phyloP scores from a whole-genome alignment of 2,113 vertebrate genomes.

The Pongo abelii region DNA sequence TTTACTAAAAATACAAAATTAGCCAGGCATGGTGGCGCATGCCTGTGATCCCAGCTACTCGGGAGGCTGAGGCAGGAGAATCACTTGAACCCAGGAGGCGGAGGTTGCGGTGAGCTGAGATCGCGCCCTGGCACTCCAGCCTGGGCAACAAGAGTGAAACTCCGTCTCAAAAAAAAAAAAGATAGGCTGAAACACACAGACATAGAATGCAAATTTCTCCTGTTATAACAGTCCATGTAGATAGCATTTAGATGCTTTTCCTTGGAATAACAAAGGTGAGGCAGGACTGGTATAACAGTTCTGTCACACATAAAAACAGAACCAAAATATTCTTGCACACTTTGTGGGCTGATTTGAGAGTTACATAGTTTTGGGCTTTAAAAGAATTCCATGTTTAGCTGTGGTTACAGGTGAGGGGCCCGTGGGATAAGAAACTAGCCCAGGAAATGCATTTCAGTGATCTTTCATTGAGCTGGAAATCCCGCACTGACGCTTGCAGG shows the following conservation, averaged over 20 bases:
- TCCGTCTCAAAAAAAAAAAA: background rate
- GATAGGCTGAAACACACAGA: background rate
- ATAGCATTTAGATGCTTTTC: background rate
- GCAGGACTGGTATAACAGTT: background rate
- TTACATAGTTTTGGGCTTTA: background rate
- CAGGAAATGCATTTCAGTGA: constrained; percentile 32
- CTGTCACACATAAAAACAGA: background rate
- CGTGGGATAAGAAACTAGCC: constrained; percentile 21
- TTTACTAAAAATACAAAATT: too few species aligned
- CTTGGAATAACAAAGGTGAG: background rate
- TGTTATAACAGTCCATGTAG: background rate
- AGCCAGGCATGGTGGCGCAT: too few species aligned
- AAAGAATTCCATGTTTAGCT: background rate
- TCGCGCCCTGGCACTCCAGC: too few species aligned
- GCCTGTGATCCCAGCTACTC: too few species aligned
- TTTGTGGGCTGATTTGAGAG: background rate
- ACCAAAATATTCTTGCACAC: background rate
- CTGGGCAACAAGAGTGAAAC: too few species aligned
- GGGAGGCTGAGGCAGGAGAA: too few species aligned
- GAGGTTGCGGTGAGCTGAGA: too few species aligned
- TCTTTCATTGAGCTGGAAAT: constrained; percentile 45
- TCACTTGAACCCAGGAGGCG: too few species aligned
- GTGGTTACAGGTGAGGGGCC: background rate
- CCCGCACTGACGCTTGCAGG: background rate
- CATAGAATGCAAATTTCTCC: background rate